Evolutionary conservation across 2,888 invertebrate genomes (phyloP).

Genomic region (Enchytraeus crypticus): DNA sequence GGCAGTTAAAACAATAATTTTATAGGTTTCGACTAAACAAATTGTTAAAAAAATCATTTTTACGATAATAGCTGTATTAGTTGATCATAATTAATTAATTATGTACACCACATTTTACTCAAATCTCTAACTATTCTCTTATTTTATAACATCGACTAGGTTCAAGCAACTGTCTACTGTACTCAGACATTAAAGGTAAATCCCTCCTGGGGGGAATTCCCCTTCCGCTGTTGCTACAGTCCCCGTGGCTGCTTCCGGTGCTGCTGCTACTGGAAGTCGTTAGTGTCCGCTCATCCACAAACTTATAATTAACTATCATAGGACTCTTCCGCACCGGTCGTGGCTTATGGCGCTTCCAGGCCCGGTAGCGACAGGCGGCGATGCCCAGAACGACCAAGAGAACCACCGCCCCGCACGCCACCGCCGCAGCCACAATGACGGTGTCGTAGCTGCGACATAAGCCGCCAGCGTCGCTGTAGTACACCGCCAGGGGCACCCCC

Average conservation of each 20-base stretch:
- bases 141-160: too few species aligned
- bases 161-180: too few species aligned
- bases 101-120: too few species aligned
- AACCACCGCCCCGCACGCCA: conserved; percentile 15
- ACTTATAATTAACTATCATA: background rate
- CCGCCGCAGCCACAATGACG: conserved; percentile 12
- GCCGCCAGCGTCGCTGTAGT: conserved; percentile 19
- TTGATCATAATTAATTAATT: too few species aligned
- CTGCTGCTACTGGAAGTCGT: conserved; percentile 5
- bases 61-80: too few species aligned
- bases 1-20: too few species aligned
- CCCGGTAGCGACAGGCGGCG: conserved; percentile 11
- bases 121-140: too few species aligned
- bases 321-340: background rate
- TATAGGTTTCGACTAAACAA: too few species aligned
- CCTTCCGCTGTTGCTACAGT: too few species aligned
- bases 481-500: conserved; percentile 31
- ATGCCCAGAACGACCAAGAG: conserved; percentile 9
- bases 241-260: background rate
- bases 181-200: too few species aligned
- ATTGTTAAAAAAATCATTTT: too few species aligned
- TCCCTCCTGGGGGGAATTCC: too few species aligned
- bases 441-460: conserved; percentile 17
- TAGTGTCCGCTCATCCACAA: background rate
- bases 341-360: conserved; percentile 10